Percentiles rank a stretch among this genome's conserved stretches.
Evolutionary conservation across 2,113 vertebrate species (phyloP).

Genomic region (Myrmecophaga tridactyla): DNA sequence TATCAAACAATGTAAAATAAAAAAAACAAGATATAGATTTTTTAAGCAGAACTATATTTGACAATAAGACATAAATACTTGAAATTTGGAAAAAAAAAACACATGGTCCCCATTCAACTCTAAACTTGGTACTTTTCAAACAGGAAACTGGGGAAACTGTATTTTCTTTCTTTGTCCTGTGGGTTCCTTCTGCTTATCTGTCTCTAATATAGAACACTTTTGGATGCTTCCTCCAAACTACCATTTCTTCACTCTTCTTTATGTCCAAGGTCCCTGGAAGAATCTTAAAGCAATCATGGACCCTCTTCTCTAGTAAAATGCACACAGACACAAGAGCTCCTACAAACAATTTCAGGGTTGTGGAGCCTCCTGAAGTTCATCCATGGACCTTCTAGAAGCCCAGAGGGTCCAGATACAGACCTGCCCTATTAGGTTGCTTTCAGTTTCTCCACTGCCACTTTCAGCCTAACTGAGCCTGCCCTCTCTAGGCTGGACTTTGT

Average conservation of each 20-base stretch:
- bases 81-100: not conserved
- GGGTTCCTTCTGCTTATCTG: not conserved
- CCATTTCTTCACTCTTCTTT: not conserved
- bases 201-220: not conserved
- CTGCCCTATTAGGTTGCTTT: not conserved
- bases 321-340: not conserved
- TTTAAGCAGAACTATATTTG: not conserved
- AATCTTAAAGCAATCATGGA: not conserved
- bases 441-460: not conserved
- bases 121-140: not conserved
- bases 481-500: fast-evolving
- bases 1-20: not conserved
- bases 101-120: not conserved
- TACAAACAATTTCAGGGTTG: not conserved
- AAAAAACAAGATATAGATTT: not conserved
- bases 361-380: not conserved
- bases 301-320: not conserved
- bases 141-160: not conserved
- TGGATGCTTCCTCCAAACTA: not conserved
- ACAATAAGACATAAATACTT: not conserved
- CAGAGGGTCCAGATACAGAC: not conserved
- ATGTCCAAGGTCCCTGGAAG: not conserved
- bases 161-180: not conserved
- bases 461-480: not conserved
- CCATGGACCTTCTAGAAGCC: not conserved